Percentiles rank a stretch among this genome's conserved stretches.
Evolutionary conservation across 2,797 vertebrate species (phyloP).

Genomic region (Sparus aurata): DNA sequence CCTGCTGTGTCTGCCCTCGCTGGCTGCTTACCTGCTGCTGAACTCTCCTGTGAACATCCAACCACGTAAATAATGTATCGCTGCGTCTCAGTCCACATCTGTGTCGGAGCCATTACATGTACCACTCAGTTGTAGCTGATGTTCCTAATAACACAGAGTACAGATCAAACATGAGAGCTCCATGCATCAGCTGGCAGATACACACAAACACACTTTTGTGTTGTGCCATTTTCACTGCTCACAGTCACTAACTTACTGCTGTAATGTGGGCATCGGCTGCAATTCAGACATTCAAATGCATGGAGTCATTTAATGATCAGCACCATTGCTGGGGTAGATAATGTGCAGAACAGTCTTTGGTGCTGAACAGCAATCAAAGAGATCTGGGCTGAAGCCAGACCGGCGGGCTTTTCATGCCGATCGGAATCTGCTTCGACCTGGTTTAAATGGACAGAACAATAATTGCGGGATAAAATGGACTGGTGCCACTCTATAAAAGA

Average conservation of each 20-base stretch:
- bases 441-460: conserved; percentile 61
- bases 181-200: background rate
- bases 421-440: conserved; percentile 48
- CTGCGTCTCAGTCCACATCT: background rate
- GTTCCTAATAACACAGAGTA: background rate
- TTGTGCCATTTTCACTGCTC: conserved; percentile 24
- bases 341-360: conserved; percentile 53
- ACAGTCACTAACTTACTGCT: conserved; percentile 20
- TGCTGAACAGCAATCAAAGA: conserved; percentile 61
- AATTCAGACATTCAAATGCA: conserved; percentile 57
- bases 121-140: background rate
- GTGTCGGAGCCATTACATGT: background rate
- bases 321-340: conserved; percentile 36
- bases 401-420: conserved; percentile 53
- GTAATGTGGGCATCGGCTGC: conserved; percentile 13
- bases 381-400: conserved; percentile 50
- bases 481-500: conserved; percentile 50
- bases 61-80: background rate
- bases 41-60: background rate
- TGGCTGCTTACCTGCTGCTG: background rate
- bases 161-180: conserved; percentile 14
- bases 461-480: conserved; percentile 67
- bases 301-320: conserved; percentile 36
- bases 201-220: conserved; percentile 3
- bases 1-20: background rate